These are phyloP conservation scores for Callosobruchus maculatus DNA, from an alignment of 2,888 invertebrate genomes.

Conservation along the genomic window DNA sequence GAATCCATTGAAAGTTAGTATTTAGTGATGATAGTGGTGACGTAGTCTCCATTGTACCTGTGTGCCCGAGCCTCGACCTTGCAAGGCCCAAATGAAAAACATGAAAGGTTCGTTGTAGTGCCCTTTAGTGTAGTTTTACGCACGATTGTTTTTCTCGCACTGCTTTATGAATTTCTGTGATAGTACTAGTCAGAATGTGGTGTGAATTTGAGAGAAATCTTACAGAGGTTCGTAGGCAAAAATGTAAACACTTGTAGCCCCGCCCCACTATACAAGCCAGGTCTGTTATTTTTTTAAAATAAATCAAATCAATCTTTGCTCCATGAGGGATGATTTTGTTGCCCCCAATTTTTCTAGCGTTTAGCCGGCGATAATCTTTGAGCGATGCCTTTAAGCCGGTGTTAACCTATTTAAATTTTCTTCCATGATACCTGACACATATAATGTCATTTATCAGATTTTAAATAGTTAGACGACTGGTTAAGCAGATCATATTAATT, in stretches of 20 bases:
- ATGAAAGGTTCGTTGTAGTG: slow-evolving; percentile 38
- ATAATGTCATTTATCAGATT: not conserved
- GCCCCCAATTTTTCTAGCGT: not conserved
- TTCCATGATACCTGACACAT: not conserved
- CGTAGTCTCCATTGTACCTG: slow-evolving; percentile 50
- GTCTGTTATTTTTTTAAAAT: slow-evolving; percentile 27
- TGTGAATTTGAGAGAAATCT: not conserved
- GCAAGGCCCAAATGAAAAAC: slow-evolving; percentile 38
- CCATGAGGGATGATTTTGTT: not conserved
- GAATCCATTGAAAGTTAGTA: slow-evolving; percentile 7
- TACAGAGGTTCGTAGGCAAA: slow-evolving; percentile 15
- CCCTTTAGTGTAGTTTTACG: slow-evolving; percentile 10
- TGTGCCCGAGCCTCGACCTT: slow-evolving; percentile 39
- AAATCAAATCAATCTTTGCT: slow-evolving; percentile 25
- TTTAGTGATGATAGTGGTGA: slow-evolving; percentile 45
- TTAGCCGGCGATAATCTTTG: not conserved
- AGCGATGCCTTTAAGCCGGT: not conserved
- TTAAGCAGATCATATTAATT: not conserved
- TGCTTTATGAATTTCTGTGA: not conserved
- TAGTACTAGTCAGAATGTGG: not conserved
- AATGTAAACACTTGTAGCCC: slow-evolving; percentile 51
- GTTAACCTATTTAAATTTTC: not conserved
- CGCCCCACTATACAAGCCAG: slow-evolving; percentile 44
- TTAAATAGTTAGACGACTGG: not conserved
- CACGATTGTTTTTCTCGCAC: not conserved